Base-by-base conservation (phyloP, 2,113 vertebrate genomes). In the Tachysurus vachellii region DNA sequence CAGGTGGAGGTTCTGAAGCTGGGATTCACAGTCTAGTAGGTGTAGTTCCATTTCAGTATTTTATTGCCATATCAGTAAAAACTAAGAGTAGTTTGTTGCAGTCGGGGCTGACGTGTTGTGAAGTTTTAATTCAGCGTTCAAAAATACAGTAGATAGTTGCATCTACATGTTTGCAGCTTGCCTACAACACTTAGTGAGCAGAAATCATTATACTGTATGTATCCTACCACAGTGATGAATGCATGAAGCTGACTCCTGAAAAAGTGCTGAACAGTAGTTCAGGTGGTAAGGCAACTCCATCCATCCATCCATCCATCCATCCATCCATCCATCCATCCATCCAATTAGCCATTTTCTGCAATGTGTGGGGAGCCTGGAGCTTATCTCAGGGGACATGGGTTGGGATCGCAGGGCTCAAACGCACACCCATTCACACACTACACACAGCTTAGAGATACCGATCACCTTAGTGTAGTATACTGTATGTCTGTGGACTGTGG, bases 1-100 rank as follows among this genome's bases (percentile, higher is more conserved):
- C 44, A 80, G 75, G 75, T 77, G 26, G 75, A 80, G 16, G 73
- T 47, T 42, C 42, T 80, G 44, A 44, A 57, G 53, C 83, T 73
- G 70, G 31, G 14, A 59, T 44, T 17, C 70, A 42, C 28, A 75
- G 54, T 42, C 28, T 44, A 11, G 54, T n/a, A 23, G 53, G 9
- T 21, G 64, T 71, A 8, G 8, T 80, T 36, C 28, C 31, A 10
- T 13, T 57, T n/a, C 17, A 57, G 11, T 14, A 61, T 61, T 59
- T 42, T 31, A 42, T 62, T 66, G 59, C 14, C 1, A 14, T 4
- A 62, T 47, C n/a, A 9, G 36, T 44, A 17, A 31, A 42, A 21
- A 36, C 19, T 12, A 6, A 1, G 31, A 59, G n/a, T 28, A 26
- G 23, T 61, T 47, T 62, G 31, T 44, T n/a, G 19, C 80, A 13